Evolutionary conservation across 2,113 vertebrate species (phyloP).

Genomic region (Cyphomyrus plagiostoma): DNA sequence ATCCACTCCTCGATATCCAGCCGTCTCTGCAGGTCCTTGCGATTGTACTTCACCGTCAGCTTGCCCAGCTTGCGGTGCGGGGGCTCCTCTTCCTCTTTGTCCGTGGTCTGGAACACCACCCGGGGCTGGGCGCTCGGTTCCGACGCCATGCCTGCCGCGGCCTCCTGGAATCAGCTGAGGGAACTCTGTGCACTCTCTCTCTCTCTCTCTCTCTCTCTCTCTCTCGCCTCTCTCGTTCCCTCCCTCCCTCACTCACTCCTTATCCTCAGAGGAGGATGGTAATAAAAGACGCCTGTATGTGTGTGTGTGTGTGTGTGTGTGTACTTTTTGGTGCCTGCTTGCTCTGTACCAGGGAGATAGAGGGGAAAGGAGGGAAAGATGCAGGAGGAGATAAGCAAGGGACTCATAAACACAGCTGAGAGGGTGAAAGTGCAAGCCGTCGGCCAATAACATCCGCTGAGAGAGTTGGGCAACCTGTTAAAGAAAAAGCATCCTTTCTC

Average conservation of each 20-base stretch:
- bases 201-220: slow-evolving; percentile 18
- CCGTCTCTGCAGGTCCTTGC: slow-evolving; percentile 86
- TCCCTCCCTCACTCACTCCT: slow-evolving; percentile 29
- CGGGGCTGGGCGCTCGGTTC: slow-evolving; percentile 67
- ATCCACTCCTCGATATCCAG: slow-evolving; percentile 94
- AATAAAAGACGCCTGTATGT: slow-evolving; percentile 54
- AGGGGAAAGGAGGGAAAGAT: slow-evolving; percentile 23
- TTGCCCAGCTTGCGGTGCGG: slow-evolving; percentile 76
- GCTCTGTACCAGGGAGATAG: slow-evolving; percentile 32
- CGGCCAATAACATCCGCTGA: not conserved
- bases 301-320: slow-evolving; percentile 17
- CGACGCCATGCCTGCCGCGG: slow-evolving; percentile 69
- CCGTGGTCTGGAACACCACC: slow-evolving; percentile 74
- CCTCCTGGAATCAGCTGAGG: slow-evolving; percentile 45
- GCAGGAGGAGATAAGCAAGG: slow-evolving; percentile 41
- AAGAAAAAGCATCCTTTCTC: not conserved
- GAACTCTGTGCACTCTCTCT: slow-evolving; percentile 22
- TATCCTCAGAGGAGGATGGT: slow-evolving; percentile 54
- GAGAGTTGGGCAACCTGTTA: not conserved
- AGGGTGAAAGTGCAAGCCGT: slow-evolving; percentile 20
- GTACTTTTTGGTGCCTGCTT: slow-evolving; percentile 32
- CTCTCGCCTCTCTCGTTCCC: not conserved
- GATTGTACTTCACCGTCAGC: slow-evolving; percentile 90
- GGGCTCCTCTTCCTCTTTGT: slow-evolving; percentile 67
- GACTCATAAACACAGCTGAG: slow-evolving; percentile 46